Percentiles rank a stretch among this genome's conserved stretches.
Evolutionary conservation across 2,888 invertebrate genomes (phyloP).

Genomic region (Eilema griseolum): DNA sequence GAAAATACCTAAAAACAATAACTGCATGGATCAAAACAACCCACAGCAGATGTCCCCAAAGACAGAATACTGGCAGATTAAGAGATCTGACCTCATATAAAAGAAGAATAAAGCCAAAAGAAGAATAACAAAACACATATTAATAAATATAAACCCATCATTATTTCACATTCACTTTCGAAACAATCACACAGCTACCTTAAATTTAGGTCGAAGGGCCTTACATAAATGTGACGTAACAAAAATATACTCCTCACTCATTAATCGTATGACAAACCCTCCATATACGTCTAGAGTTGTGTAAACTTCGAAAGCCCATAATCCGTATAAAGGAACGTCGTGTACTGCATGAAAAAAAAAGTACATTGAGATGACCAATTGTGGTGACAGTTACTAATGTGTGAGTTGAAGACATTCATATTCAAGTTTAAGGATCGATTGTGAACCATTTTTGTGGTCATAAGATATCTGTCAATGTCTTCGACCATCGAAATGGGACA

Average conservation of each 20-base stretch:
- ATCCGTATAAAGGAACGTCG: conserved; percentile 50
- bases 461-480: conserved; percentile 16
- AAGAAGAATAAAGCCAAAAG: neutral
- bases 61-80: no score
- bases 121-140: neutral
- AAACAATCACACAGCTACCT: conserved; percentile 39
- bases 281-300: conserved; percentile 50
- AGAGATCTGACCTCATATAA: neutral
- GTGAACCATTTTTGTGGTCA: conserved; percentile 20
- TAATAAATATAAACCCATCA: neutral
- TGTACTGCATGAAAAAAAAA: conserved; percentile 43
- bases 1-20: neutral
- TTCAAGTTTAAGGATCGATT: conserved; percentile 27
- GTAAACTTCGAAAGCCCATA: conserved; percentile 52
- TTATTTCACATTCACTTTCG: conserved; percentile 21
- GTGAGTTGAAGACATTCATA: conserved; percentile 37
- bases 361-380: conserved; percentile 52
- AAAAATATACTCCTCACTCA: conserved; percentile 39
- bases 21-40: no score
- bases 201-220: conserved; percentile 43
- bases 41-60: no score
- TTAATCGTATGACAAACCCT: conserved; percentile 46
- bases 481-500: neutral
- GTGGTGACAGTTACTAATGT: conserved; percentile 59
- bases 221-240: conserved; percentile 48